Base-by-base conservation (phyloP, 2,797 vertebrate species). In the Ctenosaura bakeri region DNA sequence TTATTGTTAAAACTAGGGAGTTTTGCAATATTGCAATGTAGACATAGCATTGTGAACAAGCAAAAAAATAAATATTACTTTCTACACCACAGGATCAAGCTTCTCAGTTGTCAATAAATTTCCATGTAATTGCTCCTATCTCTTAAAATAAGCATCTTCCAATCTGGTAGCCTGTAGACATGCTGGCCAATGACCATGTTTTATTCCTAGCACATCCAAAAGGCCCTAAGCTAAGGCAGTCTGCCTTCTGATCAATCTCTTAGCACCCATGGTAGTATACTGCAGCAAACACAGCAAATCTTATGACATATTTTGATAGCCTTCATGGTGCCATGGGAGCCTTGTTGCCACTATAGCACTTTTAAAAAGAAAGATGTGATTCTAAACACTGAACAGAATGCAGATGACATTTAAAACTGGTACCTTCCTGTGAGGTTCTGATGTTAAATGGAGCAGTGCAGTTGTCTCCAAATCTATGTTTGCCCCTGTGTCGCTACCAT, bases 11-110 rank as follows among this genome's bases (percentile, higher is more conserved):
- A 14, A 62, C 0, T 89, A 62, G 22, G 29, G 1, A 0, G 20
- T 66, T 91, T 83, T 85, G 93, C 59, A 32, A 6, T 59, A 82
- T 35, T 86, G 24, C 50, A 87, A 83, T 87, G 74, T 59, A 2
- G 46, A 59, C 88, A 90, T 82, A 81, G 3, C 35, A 78, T 1
- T 88, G 87, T 54, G 38, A 78, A 46, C 42, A 50, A 69, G 66
- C 22, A 64, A 62, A 22, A 6, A 64, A 42, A 76, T 5, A 76
- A 24, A 76, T 42, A 85, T n/a, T 0, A 24, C 9, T 24, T 86
- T 86, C 6, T 3, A 7, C 1, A 6, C 46, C 26, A 91, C 13
- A 86, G 71, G 20, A 84, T 87, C 35, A 22, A 82, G 29, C 14
- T 89, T 24, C 52, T 14, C 78, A 71, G 8, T 29, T 91, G 73